Evolutionary conservation across 2,888 invertebrate species (phyloP), one percentile per base, ranked within the genome.

Genomic region (Antheraea yamamai): DNA sequence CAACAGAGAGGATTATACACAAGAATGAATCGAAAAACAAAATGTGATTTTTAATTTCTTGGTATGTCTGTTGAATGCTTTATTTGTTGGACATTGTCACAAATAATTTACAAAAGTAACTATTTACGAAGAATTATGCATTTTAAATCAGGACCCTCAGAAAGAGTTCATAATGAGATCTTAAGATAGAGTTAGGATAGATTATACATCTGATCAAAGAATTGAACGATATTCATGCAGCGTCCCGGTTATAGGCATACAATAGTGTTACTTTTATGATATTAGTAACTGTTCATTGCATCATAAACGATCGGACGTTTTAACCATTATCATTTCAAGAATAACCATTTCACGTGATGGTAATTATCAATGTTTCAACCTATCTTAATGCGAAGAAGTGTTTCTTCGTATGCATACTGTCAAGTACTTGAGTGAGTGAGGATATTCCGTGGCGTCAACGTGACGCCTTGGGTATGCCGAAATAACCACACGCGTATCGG

Each of bases 401-500:
- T 70, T 73, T 47, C n/a, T 70, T 55, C 35, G 18, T 52, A 20
- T 72, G 64, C 26, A 58, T 35, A 51, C 23, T 64, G 73, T 75
- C 47, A 47, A 70, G 61, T 51, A 73, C 39, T 39, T n/a, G 72
- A 75, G 76, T 77, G 78, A 79, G 79, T 80, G 82, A 84, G 84
- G 82, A 86, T 85, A 85, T 84, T 82, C 81, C 81, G 85, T 87
- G 88, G 88, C 88, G 90, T 88, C 87, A 85, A 81, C 83, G 87
- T 85, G 89, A 86, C 89, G 89, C 88, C 87, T 87, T 85, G 84
- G 84, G 80, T 86, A 87, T 82, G 92, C 92, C 90, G 91, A 93
- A 94, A 93, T 93, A 94, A 92, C 91, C 90, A 85, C 91, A 89
- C 87, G 91, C 90, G 92, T 88, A 88, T 86, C 88, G 83, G 83